phyloP scores from a whole-genome alignment of 2,797 vertebrate species.

The Ctenosaura bakeri region DNA sequence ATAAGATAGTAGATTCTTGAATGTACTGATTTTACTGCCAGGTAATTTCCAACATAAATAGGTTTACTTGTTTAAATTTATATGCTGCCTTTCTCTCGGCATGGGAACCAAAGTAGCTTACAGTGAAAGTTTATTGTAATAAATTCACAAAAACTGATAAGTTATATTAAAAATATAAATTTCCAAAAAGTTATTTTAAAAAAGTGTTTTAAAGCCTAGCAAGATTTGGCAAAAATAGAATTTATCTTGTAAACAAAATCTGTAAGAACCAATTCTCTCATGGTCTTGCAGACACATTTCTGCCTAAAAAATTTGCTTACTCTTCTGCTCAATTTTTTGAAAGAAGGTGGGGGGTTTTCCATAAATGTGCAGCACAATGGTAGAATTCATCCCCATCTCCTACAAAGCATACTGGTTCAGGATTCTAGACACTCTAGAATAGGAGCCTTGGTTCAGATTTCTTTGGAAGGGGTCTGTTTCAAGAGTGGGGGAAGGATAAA shows the following conservation, averaged over 20 bases:
- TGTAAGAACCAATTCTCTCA: not conserved
- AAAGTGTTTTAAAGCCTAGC: no score
- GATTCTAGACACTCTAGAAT: not conserved
- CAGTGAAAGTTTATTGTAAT: no score
- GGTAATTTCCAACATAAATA: no score
- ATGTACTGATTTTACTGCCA: not conserved
- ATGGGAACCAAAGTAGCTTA: no score
- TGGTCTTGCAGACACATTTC: not conserved
- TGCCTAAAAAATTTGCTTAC: no score
- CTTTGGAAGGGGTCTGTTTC: not conserved
- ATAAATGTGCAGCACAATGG: no score
- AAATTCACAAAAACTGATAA: no score
- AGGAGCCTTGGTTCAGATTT: not conserved
- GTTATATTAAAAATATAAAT: no score
- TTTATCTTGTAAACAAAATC: not conserved
- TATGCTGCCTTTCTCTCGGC: no score
- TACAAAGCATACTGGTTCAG: not conserved
- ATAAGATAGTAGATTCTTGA: not conserved
- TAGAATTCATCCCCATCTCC: not conserved
- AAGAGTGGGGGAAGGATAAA: not conserved
- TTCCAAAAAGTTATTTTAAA: no score
- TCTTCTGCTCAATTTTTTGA: not conserved
- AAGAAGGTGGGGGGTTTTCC: fast-evolving
- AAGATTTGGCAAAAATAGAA: not conserved
- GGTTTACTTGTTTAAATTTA: no score